A percentile compares a stretch with the other conserved stretches of the same genome.
These are phyloP conservation scores for Mobula hypostoma DNA, from an alignment of 2,113 vertebrate genomes.

Conservation along the genomic window DNA sequence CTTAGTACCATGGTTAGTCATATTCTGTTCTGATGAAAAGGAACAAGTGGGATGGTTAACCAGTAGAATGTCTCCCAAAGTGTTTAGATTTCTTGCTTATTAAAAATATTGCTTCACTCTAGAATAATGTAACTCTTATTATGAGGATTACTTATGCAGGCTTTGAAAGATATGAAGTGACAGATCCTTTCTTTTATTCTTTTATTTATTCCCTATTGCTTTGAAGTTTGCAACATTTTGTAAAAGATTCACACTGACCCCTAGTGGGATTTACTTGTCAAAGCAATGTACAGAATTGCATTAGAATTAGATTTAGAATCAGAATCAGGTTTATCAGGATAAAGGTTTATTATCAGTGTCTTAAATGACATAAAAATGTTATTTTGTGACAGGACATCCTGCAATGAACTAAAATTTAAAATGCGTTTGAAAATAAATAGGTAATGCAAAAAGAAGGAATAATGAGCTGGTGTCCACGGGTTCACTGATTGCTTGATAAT, in stretches of 20 bases:
- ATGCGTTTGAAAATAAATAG: too few species aligned
- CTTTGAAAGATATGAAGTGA: neutral
- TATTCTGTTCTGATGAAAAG: neutral
- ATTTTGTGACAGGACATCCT: too few species aligned
- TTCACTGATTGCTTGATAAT: neutral
- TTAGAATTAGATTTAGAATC: too few species aligned
- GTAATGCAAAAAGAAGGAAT: too few species aligned
- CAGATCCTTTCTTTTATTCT: neutral
- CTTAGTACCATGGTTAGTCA: neutral
- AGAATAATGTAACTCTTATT: neutral
- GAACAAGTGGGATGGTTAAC: neutral
- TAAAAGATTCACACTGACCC: slow-evolving; percentile 6
- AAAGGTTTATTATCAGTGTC: too few species aligned
- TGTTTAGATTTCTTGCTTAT: neutral
- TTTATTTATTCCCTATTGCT: neutral
- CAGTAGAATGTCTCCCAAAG: neutral
- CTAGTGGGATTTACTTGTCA: slow-evolving; percentile 9
- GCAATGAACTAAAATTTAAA: too few species aligned
- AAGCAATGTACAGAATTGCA: neutral
- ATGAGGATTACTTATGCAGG: neutral
- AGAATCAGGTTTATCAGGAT: too few species aligned
- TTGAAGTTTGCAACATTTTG: neutral
- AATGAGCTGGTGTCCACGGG: too few species aligned
- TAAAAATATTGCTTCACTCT: neutral
- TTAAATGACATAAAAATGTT: too few species aligned